These are phyloP conservation scores for Brachypodius melanocephalos DNA, from an alignment of 2,113 vertebrate genomes.

Conservation along the genomic window DNA sequence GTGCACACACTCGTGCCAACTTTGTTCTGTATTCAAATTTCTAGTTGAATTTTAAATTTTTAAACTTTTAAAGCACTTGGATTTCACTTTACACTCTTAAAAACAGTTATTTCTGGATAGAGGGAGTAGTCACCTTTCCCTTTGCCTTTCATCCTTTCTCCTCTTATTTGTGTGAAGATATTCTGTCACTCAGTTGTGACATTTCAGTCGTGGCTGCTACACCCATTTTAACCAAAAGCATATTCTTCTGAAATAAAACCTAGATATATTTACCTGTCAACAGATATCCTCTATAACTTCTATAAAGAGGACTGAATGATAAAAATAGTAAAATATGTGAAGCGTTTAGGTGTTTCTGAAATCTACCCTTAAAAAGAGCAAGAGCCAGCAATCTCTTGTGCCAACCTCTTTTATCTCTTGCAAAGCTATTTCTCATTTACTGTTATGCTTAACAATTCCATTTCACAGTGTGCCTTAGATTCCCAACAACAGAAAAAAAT, in stretches of 20 bases:
- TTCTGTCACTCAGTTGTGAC: constrained; percentile 28
- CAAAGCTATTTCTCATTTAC: not conserved
- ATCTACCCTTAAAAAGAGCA: constrained; percentile 20
- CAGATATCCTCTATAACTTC: not conserved
- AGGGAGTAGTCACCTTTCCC: not conserved
- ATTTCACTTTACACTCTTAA: not conserved
- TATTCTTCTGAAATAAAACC: constrained; percentile 41
- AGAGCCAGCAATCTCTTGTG: not conserved
- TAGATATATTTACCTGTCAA: constrained; percentile 30
- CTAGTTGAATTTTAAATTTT: not conserved
- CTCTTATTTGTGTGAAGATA: constrained; percentile 4
- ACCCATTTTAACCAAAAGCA: constrained; percentile 7
- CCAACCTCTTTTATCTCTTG: constrained; percentile 3
- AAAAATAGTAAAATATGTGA: constrained; percentile 6
- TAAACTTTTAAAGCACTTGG: not conserved
- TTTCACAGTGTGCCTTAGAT: not conserved
- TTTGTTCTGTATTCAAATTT: not conserved
- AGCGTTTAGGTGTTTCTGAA: not conserved
- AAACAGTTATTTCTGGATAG: not conserved
- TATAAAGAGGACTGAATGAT: not conserved
- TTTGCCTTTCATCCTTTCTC: not conserved
- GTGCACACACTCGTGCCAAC: not conserved
- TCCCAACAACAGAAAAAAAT: not conserved
- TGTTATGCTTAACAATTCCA: not conserved
- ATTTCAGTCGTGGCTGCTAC: constrained; percentile 33